Percentiles rank a stretch among this genome's conserved stretches.
phyloP scores from a whole-genome alignment of 1,140 invertebrate species.

The Sycophaga agraensis region DNA sequence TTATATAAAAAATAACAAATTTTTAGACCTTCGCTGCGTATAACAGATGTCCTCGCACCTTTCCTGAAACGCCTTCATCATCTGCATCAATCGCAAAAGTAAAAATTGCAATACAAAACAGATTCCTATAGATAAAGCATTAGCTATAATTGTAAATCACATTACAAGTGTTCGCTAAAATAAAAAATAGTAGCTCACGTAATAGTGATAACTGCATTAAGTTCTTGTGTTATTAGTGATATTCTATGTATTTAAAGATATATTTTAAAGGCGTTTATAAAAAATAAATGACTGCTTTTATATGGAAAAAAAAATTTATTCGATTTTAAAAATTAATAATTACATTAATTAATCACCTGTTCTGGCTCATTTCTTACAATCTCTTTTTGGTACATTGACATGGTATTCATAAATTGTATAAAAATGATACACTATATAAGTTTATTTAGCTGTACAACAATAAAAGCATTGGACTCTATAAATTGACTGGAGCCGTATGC shows the following conservation, averaged over 20 bases:
- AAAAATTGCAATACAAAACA: not conserved
- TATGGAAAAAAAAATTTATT: constrained; percentile 27
- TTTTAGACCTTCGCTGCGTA: constrained; percentile 41
- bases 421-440: constrained; percentile 27
- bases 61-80: constrained; percentile 39
- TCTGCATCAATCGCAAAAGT: not conserved
- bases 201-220: constrained; percentile 9
- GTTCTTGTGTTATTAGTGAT: constrained; percentile 7
- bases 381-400: constrained; percentile 24
- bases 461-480: constrained; percentile 20
- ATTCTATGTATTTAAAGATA: constrained; percentile 2
- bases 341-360: constrained; percentile 21
- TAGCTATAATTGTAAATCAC: not conserved
- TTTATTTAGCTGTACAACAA: constrained; percentile 26
- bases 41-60: constrained; percentile 44
- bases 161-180: not conserved
- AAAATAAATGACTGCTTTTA: constrained; percentile 17
- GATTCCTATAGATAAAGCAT: not conserved
- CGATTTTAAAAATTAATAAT: constrained; percentile 27
- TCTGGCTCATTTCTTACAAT: constrained; percentile 21
- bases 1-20: not conserved
- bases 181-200: not conserved
- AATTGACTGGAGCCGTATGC: not conserved
- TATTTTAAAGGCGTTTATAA: constrained; percentile 7
- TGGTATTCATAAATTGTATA: constrained; percentile 26